A percentile compares a stretch with the other conserved stretches of the same genome.
These are phyloP conservation scores for Pygoscelis antarcticus DNA, from an alignment of 2,113 vertebrate genomes.

Conservation along the genomic window DNA sequence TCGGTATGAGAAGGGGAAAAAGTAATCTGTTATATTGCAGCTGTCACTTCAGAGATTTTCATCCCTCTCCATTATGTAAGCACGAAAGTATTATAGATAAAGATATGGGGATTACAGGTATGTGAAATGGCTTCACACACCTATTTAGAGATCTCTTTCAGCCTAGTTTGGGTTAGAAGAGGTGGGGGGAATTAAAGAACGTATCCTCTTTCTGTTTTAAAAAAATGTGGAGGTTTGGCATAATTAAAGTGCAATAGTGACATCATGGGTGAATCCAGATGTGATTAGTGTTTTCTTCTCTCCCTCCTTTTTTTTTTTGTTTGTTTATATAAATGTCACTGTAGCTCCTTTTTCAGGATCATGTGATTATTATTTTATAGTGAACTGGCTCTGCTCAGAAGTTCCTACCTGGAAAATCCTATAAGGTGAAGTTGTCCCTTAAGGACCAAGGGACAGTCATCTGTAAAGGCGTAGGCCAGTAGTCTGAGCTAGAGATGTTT, in stretches of 20 bases:
- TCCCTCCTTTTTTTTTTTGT: neutral
- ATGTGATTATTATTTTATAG: neutral
- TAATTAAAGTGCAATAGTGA: neutral
- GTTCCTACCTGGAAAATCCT: neutral
- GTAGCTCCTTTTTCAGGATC: neutral
- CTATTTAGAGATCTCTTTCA: neutral
- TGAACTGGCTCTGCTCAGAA: neutral
- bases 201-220: neutral
- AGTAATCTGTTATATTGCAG: neutral
- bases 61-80: neutral
- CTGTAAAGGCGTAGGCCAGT: neutral
- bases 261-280: neutral
- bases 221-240: neutral
- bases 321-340: neutral
- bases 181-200: neutral
- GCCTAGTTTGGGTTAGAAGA: neutral
- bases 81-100: neutral
- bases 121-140: neutral
- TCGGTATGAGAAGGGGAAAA: neutral
- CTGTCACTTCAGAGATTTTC: neutral
- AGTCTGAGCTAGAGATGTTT: neutral
- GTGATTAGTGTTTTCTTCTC: neutral
- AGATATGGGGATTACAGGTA: neutral
- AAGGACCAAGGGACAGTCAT: neutral
- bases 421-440: neutral